A percentile compares a stretch with the other conserved stretches of the same genome.
phyloP scores from a whole-genome alignment of 2,888 invertebrate genomes.

The Aphelenchoides bicaudatus region DNA sequence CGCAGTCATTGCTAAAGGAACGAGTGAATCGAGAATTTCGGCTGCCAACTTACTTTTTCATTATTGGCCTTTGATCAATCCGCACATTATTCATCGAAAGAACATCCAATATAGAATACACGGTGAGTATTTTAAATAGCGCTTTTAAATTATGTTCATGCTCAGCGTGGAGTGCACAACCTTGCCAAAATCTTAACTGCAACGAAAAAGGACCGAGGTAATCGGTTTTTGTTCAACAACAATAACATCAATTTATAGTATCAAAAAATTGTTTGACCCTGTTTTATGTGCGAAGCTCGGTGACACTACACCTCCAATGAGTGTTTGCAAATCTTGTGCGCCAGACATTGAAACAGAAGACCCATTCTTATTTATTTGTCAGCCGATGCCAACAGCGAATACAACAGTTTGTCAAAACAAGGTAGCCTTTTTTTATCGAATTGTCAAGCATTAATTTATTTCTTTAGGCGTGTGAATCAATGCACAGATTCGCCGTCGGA shows the following conservation, averaged over 20 bases:
- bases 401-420: conserved; percentile 55
- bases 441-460: neutral
- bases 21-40: conserved; percentile 84
- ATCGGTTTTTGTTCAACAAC: neutral
- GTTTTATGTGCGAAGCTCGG: conserved; percentile 71
- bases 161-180: conserved; percentile 37
- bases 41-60: conserved; percentile 94
- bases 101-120: conserved; percentile 81
- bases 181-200: conserved; percentile 47
- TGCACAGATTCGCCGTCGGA: conserved; percentile 84
- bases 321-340: conserved; percentile 70
- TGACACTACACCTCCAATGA: conserved; percentile 81
- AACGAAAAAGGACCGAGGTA: conserved; percentile 44
- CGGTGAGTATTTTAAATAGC: conserved; percentile 64
- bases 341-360: conserved; percentile 61
- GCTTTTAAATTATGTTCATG: neutral
- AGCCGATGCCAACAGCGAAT: conserved; percentile 55
- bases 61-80: conserved; percentile 97
- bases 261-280: conserved; percentile 85
- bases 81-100: conserved; percentile 83
- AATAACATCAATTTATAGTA: conserved; percentile 24
- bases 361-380: conserved; percentile 43
- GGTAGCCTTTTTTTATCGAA: conserved; percentile 25
- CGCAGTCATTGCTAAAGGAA: conserved; percentile 92
- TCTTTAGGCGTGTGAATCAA: conserved; percentile 79